Conservation (phyloP, 1,140 invertebrate species). For the Lepidurus couesii region DNA sequence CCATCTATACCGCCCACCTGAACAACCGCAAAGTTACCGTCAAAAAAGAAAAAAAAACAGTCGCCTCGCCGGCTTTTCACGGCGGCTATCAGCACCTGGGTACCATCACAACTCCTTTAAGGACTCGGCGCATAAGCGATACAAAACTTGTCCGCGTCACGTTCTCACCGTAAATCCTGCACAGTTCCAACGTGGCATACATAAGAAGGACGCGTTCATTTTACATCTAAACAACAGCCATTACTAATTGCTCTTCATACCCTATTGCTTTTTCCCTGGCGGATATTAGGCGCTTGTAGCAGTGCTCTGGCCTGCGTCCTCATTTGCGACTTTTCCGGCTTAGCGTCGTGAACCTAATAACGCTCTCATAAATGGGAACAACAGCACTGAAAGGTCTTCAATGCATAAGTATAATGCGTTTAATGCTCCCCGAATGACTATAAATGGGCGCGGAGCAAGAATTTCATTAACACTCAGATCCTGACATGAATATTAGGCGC, state of each 20-base stretch:
- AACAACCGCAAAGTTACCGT: constrained; percentile 1
- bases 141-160: not conserved
- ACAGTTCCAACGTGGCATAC: not conserved
- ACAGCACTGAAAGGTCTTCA: constrained; percentile 13
- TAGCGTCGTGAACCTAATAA: constrained; percentile 13
- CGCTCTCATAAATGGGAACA: constrained; percentile 13
- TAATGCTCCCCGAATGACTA: constrained; percentile 14
- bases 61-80: not conserved
- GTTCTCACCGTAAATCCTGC: not conserved
- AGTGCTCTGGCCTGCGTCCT: not conserved
- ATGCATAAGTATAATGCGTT: constrained; percentile 19
- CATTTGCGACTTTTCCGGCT: constrained; percentile 2
- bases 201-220: not conserved
- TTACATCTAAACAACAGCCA: not conserved
- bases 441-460: constrained; percentile 17
- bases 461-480: constrained; percentile 22
- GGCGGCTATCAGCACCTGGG: not conserved
- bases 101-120: not conserved
- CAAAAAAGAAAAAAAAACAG: not conserved
- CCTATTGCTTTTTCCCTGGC: not conserved
- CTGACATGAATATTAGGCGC: constrained; percentile 19
- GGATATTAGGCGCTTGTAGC: not conserved
- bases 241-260: not conserved
- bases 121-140: not conserved
- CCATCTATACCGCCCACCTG: not conserved